Base-by-base conservation (phyloP, 2,797 vertebrate genomes). In the Natrix natrix region DNA sequence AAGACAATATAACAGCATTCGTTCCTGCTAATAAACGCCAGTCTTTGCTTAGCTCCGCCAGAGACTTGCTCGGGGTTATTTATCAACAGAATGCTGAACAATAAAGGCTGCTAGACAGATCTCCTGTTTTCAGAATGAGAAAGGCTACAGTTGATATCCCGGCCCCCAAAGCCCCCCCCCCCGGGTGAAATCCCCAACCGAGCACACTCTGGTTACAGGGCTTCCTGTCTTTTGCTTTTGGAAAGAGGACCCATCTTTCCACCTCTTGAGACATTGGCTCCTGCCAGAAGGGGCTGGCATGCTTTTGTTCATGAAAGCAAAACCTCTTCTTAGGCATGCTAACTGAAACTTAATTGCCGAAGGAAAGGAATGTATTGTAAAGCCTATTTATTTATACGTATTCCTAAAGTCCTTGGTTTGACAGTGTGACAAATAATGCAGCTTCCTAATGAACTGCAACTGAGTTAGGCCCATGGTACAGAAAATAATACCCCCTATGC, bases 21-120 rank as follows among this genome's bases (percentile, higher is more conserved):
- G 89, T 94, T 94, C 69, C 92, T 54, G 74, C 92, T 94, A 91
- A 94, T 94, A 94, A 93, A 90, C 78, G 17, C 90, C 74, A 89
- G 60, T 93, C 90, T 93, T 93, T 93, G 90, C 93, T 91, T 74
- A 93, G 87, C 37, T 74, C 87, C 87, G 74, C 91, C 93, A 94
- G 74, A 91, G 57, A 60, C 92, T 93, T 60, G 78, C 93, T 93
- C 43, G 28, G 61, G 93, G 93, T 87, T 94, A 94, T 94, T 94
- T 94, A 93, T 94, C 93, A 94, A 93, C 90, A 93, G 61, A 93
- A 94, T 87, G 56, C 60, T 93, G 93, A 91, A 93, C 87, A 91
- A 87, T 91, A 74, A 94, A 93, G 92, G 87, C 92, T 92, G 91
- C 87, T 91, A 90, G 93, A 94, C 60, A 91, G 90, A 89, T 90